Evolutionary conservation across 2,113 vertebrate genomes (phyloP).

Genomic region (Mellivora capensis): DNA sequence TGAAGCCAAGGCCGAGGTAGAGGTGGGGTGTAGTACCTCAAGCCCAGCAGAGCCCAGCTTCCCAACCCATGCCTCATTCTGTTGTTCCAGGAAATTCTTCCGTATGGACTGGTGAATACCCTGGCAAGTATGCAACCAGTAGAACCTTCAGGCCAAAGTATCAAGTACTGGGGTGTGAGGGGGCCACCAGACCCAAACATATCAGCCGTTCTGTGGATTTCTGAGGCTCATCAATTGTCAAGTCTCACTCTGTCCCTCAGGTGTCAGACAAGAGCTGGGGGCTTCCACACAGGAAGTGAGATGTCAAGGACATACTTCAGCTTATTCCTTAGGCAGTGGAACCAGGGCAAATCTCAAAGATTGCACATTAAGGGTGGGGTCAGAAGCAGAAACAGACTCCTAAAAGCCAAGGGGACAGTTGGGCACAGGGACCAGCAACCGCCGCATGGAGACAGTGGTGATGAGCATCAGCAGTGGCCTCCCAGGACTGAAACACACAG

Average conservation of each 20-base stretch:
- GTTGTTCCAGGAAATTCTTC: neutral
- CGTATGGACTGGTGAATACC: neutral
- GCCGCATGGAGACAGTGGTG: neutral
- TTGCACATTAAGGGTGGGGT: neutral
- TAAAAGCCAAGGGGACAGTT: neutral
- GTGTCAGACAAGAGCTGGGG: neutral
- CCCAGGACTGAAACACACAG: neutral
- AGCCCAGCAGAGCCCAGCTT: neutral
- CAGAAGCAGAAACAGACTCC: neutral
- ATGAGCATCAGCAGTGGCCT: neutral
- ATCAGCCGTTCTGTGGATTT: neutral
- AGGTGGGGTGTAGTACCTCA: neutral
- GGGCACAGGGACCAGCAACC: neutral
- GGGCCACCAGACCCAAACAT: neutral
- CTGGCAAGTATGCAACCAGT: neutral
- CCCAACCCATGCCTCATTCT: neutral
- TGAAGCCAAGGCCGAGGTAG: neutral
- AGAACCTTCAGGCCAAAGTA: neutral
- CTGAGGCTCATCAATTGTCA: neutral
- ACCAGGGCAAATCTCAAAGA: neutral
- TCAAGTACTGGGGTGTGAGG: rapidly evolving
- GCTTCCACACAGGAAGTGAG: neutral
- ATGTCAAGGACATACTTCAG: neutral
- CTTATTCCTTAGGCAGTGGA: neutral
- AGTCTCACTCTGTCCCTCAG: neutral